Evolutionary conservation across 2,113 vertebrate species (phyloP), one percentile per base, ranked within the genome.

Genomic region (Crotophaga sulcirostris): DNA sequence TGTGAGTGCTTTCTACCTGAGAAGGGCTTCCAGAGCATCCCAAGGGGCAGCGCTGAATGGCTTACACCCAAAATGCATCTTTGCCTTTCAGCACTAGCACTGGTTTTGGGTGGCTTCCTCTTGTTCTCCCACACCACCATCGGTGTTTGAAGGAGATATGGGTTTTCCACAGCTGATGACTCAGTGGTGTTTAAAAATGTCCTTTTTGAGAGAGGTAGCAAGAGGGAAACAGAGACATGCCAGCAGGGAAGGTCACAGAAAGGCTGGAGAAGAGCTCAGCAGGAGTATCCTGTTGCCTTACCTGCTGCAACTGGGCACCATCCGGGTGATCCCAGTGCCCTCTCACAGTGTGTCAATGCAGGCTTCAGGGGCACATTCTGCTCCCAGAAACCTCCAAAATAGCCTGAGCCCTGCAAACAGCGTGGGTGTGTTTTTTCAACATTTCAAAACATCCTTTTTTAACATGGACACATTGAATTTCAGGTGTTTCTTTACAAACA

Each of bases 121-220:
- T 67, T 33, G 15, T 49, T 29, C 11, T 83, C 26, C 55, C 5
- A 0, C 36, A 58, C 21, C 4, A n/a, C 15, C 0, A 2, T 0
- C 0, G 16, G 23, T 51, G 47, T 93, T 79, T 60, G 62, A 64
- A 79, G 55, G n/a, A 83, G 21, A 42, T n/a, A 25, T 1, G 5
- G 1, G 2, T 64, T 67, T 91, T 90, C 62, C 40, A 28, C 36
- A 85, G 6, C 62, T 55, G 36, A 40, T 90, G 70, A 85, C 42
- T 90, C 82, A 80, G 28, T 3, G 0, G 3, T 44, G 11, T 67
- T 72, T 67, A 51, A 66, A 63, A 69, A 64, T 40, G 55, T 89
- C 66, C 67, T 90, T 73, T 66, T 18, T 14, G 51, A 66, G 29
- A 62, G 44, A 34, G 13, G 21, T 24, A 49, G 18, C 23, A 29